Percentiles rank a stretch among this genome's conserved stretches.
Evolutionary conservation across 2,888 invertebrate species (phyloP).

Genomic region (Cephus runcator): DNA sequence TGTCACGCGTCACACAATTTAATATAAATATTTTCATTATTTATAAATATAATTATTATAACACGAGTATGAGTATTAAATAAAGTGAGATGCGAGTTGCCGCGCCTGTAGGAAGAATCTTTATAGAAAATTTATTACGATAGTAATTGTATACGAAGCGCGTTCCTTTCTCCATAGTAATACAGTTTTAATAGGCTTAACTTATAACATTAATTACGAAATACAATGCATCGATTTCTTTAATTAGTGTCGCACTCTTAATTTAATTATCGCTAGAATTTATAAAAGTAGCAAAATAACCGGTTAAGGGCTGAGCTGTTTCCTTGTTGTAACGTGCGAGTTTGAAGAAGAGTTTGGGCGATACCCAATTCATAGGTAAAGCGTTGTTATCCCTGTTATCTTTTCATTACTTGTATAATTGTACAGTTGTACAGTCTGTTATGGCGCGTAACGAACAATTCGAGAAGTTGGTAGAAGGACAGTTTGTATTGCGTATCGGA

Average conservation of each 20-base stretch:
- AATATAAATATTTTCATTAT: slow-evolving; percentile 17
- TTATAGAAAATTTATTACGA: slow-evolving; percentile 12
- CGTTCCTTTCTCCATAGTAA: neutral
- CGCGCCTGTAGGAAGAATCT: neutral
- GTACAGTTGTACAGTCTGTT: neutral
- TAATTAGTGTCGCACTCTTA: neutral
- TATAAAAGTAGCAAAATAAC: slow-evolving; percentile 66
- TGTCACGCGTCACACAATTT: slow-evolving; percentile 5
- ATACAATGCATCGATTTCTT: neutral
- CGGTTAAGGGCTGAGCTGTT: slow-evolving; percentile 58
- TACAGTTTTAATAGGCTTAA: neutral
- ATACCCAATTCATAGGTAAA: too few relatives aligned
- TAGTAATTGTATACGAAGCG: slow-evolving; percentile 4
- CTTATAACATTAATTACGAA: slow-evolving; percentile 9
- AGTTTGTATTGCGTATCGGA: neutral
- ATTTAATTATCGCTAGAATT: slow-evolving; percentile 34
- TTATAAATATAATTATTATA: slow-evolving; percentile 2
- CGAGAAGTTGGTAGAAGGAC: neutral
- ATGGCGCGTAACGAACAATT: neutral
- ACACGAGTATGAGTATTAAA: neutral
- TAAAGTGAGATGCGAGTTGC: neutral
- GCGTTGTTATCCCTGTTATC: neutral
- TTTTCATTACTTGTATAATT: neutral
- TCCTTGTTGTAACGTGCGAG: slow-evolving; percentile 22
- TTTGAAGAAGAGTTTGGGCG: neutral